Percentiles rank a stretch among this genome's conserved stretches.
These are phyloP conservation scores for Myrmophylax atrothorax DNA, from an alignment of 2,113 vertebrate species.

Conservation along the genomic window DNA sequence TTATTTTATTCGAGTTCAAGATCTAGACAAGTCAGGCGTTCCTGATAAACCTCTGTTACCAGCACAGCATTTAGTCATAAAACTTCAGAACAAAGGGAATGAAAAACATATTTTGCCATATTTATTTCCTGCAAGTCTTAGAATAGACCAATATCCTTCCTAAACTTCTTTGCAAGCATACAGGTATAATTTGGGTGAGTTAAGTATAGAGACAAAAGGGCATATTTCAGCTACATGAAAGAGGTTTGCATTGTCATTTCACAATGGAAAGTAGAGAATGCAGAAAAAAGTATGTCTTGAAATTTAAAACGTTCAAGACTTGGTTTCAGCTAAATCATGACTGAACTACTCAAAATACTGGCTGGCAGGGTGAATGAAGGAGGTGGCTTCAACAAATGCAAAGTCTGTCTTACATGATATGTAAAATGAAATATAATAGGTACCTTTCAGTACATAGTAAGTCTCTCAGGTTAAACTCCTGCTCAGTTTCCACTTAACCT, in stretches of 20 bases:
- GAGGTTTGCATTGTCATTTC: conserved; percentile 21
- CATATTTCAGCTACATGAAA: conserved; percentile 31
- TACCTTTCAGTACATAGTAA: not conserved
- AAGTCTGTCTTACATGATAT: not conserved
- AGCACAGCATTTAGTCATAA: not conserved
- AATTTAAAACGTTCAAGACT: not conserved
- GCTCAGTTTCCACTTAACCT: not conserved
- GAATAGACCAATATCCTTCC: conserved; percentile 38
- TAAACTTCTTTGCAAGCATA: not conserved
- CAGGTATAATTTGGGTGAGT: conserved; percentile 47
- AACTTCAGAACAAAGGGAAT: conserved; percentile 34
- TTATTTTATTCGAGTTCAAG: conserved; percentile 21
- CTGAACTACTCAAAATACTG: not conserved
- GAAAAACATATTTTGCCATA: conserved; percentile 18
- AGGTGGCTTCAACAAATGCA: not conserved
- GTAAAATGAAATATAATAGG: not conserved
- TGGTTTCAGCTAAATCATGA: not conserved
- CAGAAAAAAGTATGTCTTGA: not conserved
- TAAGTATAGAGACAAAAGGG: not conserved
- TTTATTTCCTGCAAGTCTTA: conserved; percentile 21
- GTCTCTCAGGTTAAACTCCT: not conserved
- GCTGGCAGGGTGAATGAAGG: not conserved
- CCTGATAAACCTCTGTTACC: conserved; percentile 25
- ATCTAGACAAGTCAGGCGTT: conserved; percentile 10
- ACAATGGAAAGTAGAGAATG: conserved; percentile 7